These are phyloP conservation scores for Ephydatia muelleri DNA, from an alignment of 37 sponge, comb jelly and placozoan genomes.

Conservation along the genomic window DNA sequence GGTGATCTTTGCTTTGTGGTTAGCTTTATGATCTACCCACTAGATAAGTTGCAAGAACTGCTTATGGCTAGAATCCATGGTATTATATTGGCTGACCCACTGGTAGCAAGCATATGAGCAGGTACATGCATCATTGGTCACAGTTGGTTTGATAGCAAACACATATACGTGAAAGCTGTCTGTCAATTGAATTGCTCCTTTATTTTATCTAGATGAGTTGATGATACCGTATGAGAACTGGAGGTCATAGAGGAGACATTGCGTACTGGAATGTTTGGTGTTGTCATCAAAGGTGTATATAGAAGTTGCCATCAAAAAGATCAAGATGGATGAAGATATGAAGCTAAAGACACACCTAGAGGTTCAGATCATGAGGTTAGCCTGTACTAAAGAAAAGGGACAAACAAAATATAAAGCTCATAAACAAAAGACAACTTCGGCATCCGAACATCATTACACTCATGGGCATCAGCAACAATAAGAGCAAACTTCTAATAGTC, in stretches of 20 bases:
- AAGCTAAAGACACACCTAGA: background rate
- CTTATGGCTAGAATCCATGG: no score
- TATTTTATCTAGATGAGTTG: no score
- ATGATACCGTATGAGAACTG: background rate
- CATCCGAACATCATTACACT: conserved; percentile 4
- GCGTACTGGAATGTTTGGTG: background rate
- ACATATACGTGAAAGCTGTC: no score
- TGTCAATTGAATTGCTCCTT: no score
- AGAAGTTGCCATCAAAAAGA: background rate
- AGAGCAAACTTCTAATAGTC: background rate
- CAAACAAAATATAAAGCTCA: background rate
- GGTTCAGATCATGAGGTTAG: background rate
- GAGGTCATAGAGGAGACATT: background rate
- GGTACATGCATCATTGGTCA: no score
- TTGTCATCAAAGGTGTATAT: background rate
- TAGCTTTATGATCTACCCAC: no score
- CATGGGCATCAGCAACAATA: background rate
- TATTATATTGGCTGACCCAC: no score
- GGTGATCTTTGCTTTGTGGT: no score
- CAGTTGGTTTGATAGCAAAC: no score
- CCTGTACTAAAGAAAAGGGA: background rate
- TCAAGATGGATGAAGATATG: background rate
- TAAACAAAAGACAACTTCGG: background rate
- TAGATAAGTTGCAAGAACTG: no score
- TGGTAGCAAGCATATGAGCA: no score